These are phyloP conservation scores for Gobionotothen gibberifrons DNA, from an alignment of 2,797 vertebrate species.

Conservation along the genomic window DNA sequence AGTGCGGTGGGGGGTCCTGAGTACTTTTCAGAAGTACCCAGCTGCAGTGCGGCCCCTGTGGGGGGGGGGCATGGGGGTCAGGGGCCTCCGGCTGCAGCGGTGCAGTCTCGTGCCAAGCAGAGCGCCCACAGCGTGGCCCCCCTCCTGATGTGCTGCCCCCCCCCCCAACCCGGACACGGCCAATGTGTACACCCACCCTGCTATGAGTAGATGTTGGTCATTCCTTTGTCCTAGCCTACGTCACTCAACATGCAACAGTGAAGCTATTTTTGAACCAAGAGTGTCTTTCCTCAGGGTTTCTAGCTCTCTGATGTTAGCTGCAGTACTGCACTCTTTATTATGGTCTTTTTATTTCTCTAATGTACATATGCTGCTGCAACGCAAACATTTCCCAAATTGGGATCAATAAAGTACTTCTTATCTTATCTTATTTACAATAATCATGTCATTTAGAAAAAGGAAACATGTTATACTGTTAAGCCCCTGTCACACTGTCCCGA, in stretches of 20 bases:
- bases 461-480: too few species aligned
- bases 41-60: constrained; percentile 59
- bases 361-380: too few species aligned
- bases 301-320: constrained; percentile 14
- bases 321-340: background rate
- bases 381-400: too few species aligned
- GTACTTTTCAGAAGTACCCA: constrained; percentile 40
- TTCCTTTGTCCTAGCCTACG: constrained; percentile 48
- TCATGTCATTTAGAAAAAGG: too few species aligned
- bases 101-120: constrained; percentile 44
- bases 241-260: constrained; percentile 39
- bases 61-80: constrained; percentile 77
- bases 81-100: constrained; percentile 43
- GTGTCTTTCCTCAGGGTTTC: constrained; percentile 34
- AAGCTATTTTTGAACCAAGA: constrained; percentile 55
- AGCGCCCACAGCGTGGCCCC: constrained; percentile 22
- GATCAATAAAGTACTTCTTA: too few species aligned
- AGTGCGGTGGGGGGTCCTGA: background rate
- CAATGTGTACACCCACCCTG: constrained; percentile 15
- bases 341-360: background rate
- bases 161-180: constrained; percentile 13
- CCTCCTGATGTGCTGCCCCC: constrained; percentile 28
- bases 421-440: too few species aligned
- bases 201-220: constrained; percentile 28
- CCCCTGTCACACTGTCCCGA: too few species aligned